phyloP scores from a whole-genome alignment of 2,113 vertebrate genomes.

The Brienomyrus brachyistius region DNA sequence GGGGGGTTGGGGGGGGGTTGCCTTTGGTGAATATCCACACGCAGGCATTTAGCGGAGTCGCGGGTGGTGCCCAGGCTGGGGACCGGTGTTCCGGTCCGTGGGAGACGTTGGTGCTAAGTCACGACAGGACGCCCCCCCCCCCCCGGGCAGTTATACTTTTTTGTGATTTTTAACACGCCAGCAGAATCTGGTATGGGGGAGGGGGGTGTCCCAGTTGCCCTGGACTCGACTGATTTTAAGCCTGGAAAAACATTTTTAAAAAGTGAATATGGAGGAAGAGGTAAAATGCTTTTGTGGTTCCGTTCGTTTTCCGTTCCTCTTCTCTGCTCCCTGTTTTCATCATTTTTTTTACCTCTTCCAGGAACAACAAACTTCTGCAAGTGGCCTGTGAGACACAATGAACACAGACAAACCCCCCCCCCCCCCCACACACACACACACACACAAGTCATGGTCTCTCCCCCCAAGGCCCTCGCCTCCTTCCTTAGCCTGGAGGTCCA shows the following conservation, averaged over 20 bases:
- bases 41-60: slow-evolving; percentile 69
- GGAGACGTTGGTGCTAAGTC: slow-evolving; percentile 45
- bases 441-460: neutral
- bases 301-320: neutral
- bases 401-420: neutral
- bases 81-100: slow-evolving; percentile 47
- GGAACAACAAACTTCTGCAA: neutral
- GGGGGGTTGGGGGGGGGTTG: slow-evolving; percentile 64
- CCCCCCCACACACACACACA: neutral
- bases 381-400: neutral
- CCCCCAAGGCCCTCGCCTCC: neutral
- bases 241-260: neutral
- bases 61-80: slow-evolving; percentile 43
- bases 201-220: neutral
- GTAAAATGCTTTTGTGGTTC: neutral
- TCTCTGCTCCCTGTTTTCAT: neutral
- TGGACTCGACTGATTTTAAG: neutral
- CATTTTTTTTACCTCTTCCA: neutral
- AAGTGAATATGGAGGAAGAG: slow-evolving; percentile 46
- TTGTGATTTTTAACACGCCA: neutral
- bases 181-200: neutral
- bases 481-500: neutral
- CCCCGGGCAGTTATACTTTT: slow-evolving; percentile 58
- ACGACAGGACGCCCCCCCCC: slow-evolving; percentile 48
- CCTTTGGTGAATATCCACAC: slow-evolving; percentile 65